A percentile compares a stretch with the other conserved stretches of the same genome.
These are phyloP conservation scores for Dendrolimus pini DNA, from an alignment of 2,888 invertebrate genomes.

Conservation along the genomic window DNA sequence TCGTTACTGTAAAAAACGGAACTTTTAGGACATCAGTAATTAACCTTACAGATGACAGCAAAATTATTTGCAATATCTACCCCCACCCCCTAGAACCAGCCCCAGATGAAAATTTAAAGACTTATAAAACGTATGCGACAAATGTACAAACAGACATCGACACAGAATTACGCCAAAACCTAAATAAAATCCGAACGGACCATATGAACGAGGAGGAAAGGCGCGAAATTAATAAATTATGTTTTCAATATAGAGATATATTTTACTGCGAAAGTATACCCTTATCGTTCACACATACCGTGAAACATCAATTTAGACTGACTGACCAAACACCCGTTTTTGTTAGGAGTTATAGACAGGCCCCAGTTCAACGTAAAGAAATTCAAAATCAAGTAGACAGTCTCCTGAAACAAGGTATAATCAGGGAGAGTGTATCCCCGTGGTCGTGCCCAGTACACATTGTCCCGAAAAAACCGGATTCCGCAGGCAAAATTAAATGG, in stretches of 20 bases:
- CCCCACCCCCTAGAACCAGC: slow-evolving; percentile 5
- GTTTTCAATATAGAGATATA: slow-evolving; percentile 26
- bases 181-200: slow-evolving; percentile 11
- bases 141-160: not conserved
- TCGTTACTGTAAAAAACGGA: slow-evolving; percentile 15
- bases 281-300: slow-evolving; percentile 23
- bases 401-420: slow-evolving; percentile 6
- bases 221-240: slow-evolving; percentile 18
- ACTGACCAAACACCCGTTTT: slow-evolving; percentile 17
- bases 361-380: slow-evolving; percentile 4
- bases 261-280: slow-evolving; percentile 28
- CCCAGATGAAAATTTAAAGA: not conserved
- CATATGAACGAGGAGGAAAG: slow-evolving; percentile 29
- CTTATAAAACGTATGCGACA: not conserved
- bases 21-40: slow-evolving; percentile 13
- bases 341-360: slow-evolving; percentile 9
- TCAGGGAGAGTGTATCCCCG: slow-evolving; percentile 5
- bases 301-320: slow-evolving; percentile 33
- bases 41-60: slow-evolving; percentile 10
- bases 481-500: slow-evolving; percentile 15
- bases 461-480: slow-evolving; percentile 8
- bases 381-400: slow-evolving; percentile 9
- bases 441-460: slow-evolving; percentile 8
- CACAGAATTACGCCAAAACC: slow-evolving; percentile 10
- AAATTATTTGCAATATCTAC: slow-evolving; percentile 9